Conservation (phyloP, 2,113 vertebrate genomes). For the Rissa tridactyla region DNA sequence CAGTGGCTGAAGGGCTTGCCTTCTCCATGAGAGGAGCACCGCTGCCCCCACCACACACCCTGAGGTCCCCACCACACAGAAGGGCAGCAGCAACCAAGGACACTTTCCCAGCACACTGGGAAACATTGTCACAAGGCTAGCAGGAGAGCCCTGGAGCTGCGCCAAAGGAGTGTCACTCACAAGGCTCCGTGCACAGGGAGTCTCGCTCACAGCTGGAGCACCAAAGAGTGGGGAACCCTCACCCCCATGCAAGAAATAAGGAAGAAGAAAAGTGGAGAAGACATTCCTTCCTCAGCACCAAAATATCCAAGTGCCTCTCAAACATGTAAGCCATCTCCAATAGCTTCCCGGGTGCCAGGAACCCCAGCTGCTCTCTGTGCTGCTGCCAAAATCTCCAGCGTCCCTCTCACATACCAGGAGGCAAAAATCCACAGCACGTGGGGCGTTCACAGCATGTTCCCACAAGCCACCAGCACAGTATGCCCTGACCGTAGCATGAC, state of each 20-base stretch:
- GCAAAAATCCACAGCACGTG: accelerated
- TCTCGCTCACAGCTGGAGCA: neutral
- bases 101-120: neutral
- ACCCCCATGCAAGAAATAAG: neutral
- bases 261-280: neutral
- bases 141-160: neutral
- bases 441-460: accelerated
- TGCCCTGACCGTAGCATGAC: accelerated
- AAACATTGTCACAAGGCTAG: neutral
- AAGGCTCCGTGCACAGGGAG: neutral
- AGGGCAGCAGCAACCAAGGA: neutral
- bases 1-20: neutral
- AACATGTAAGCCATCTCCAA: neutral
- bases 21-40: neutral
- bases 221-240: neutral
- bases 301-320: neutral
- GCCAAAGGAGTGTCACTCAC: neutral
- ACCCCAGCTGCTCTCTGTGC: neutral
- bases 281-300: neutral
- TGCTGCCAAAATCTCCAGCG: neutral
- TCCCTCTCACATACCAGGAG: neutral
- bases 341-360: neutral
- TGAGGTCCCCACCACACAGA: neutral
- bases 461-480: accelerated
- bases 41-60: neutral